phyloP scores from a whole-genome alignment of 1,140 invertebrate genomes.

The Aleiodes sp. region DNA sequence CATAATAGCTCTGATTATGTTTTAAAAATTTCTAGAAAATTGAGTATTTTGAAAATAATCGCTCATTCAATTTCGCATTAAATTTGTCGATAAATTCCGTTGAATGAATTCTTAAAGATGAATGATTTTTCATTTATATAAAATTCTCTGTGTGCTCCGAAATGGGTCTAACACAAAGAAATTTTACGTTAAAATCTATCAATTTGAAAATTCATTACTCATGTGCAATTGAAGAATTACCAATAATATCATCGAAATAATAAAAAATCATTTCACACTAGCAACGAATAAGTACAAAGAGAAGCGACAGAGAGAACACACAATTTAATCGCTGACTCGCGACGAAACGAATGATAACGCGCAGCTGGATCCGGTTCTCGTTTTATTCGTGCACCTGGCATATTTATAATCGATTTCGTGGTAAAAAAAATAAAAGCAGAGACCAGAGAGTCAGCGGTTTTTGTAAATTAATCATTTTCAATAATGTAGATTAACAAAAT shows the following conservation, averaged over 20 bases:
- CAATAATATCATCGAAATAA: no score
- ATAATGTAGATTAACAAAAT: no score
- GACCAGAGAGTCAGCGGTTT: conserved; percentile 25
- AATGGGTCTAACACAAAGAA: not conserved
- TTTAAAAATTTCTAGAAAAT: not conserved
- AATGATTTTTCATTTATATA: not conserved
- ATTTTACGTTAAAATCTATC: not conserved
- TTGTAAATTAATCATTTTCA: not conserved
- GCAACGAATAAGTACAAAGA: conserved; percentile 19
- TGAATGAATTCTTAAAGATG: not conserved
- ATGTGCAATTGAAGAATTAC: no score
- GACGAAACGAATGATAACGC: conserved; percentile 32
- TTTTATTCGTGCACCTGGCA: conserved; percentile 33
- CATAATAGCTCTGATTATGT: not conserved
- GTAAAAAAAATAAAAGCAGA: no score
- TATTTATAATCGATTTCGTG: conserved; percentile 32
- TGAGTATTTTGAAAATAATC: not conserved
- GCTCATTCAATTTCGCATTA: not conserved
- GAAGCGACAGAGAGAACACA: conserved; percentile 4
- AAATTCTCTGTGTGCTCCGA: not conserved
- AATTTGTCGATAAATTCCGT: not conserved
- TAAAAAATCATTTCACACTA: conserved; percentile 16
- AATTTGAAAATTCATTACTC: no score
- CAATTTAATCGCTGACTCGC: conserved; percentile 34
- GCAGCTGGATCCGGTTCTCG: conserved; percentile 36